Evolutionary conservation across 2,113 vertebrate genomes (phyloP).

Genomic region (Hippocampus guttulatus): DNA sequence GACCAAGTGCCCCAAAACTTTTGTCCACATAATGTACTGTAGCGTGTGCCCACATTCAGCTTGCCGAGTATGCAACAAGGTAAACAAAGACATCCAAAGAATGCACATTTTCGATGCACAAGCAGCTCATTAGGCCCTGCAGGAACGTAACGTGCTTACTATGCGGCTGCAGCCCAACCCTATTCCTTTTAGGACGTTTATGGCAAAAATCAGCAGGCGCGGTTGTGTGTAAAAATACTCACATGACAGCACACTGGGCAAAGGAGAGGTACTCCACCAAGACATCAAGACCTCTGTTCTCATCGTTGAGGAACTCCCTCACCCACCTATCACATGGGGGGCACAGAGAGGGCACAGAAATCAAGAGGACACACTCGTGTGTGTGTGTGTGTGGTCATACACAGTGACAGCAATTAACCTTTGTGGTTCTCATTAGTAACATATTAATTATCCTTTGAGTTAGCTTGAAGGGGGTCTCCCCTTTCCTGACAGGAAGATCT

Average conservation of each 20-base stretch:
- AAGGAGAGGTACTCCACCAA: conserved; percentile 96
- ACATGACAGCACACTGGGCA: conserved; percentile 92
- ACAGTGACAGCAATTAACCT: neutral
- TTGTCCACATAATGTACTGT: neutral
- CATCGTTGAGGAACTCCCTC: conserved; percentile 93
- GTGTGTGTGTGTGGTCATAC: too few relatives aligned
- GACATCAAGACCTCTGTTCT: conserved; percentile 92
- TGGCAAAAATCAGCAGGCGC: conserved; percentile 5
- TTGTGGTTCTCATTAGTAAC: neutral
- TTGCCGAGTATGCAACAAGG: conserved; percentile 41
- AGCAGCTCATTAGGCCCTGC: conserved; percentile 33
- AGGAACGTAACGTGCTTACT: conserved; percentile 27
- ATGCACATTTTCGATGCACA: conserved; percentile 33
- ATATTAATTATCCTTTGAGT: conserved; percentile 14
- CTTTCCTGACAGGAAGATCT: conserved; percentile 21
- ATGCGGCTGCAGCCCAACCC: conserved; percentile 42
- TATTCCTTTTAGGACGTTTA: conserved; percentile 29
- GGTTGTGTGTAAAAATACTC: conserved; percentile 66
- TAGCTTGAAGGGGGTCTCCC: conserved; percentile 21
- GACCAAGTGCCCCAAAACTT: neutral
- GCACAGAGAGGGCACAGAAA: conserved; percentile 28
- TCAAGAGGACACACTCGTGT: conserved; percentile 39
- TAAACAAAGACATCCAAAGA: conserved; percentile 40
- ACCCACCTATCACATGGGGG: conserved; percentile 82
- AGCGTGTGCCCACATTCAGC: conserved; percentile 33